Base-by-base conservation (phyloP, 2,113 vertebrate species). In the Acanthochromis polyacanthus region DNA sequence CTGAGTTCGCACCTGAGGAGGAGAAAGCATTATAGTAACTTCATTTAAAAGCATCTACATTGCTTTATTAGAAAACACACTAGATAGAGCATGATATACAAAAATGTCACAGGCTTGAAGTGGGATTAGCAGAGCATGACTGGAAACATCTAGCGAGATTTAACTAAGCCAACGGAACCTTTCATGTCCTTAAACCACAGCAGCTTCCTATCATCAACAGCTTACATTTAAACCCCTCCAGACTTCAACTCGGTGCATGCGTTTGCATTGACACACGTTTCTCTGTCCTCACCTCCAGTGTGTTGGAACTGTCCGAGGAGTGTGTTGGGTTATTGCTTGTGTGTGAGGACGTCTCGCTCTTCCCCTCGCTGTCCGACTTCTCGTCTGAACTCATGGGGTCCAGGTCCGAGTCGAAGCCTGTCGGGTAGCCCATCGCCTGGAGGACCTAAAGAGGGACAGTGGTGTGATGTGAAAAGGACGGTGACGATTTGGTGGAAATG, bases 341-440 rank as follows among this genome's bases (percentile, higher is more conserved):
- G 89, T 96, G 96, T 88, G 96, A 97, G 88, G 97, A 96, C 0
- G 96, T 96, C 92, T 99, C 98, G 74, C 94, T 99, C 95, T 99
- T 99, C 82, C 97, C 96, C 94, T 99, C 98, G 0, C 96, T 96
- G 69, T 99, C 98, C 3, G 98, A 99, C 91, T 99, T 99, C 95
- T 99, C 98, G 50, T 99, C 98, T 22, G 98, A 97, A 88, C 98
- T 99, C 92, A 97, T 94, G 88, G 97, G 98, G 90, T 99, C 98
- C 91, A 96, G 94, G 89, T 99, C 97, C 28, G 96, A 96, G 90
- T 99, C 98, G 43, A 99, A 99, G 64, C 98, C 98, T 11, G 98
- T 98, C 23, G 97, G 98, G 88, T 98, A 99, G 17, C 98, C 98
- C 98, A 99, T 99, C 0, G 97, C 97, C 92, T 99, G 98, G 79